Conservation (phyloP, 1,140 invertebrate genomes). For the Camponotus vicinus region DNA sequence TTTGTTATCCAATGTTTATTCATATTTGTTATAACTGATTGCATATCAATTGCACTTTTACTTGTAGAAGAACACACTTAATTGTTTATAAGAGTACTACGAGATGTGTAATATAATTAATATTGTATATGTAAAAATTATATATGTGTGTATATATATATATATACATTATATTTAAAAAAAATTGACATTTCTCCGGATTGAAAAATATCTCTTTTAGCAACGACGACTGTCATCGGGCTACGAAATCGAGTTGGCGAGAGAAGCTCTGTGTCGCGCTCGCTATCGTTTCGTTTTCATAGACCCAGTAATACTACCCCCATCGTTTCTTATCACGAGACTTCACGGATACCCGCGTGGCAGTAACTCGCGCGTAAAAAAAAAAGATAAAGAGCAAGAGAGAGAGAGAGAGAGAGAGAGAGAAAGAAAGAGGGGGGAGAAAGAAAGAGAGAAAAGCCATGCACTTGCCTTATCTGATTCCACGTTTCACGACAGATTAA, state of each 20-base stretch:
- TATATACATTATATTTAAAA: neutral
- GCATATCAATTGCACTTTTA: neutral
- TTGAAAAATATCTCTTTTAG: slow-evolving; percentile 8
- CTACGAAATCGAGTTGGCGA: neutral
- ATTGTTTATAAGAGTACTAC: neutral
- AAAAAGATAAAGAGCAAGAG: neutral
- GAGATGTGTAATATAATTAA: too few relatives aligned
- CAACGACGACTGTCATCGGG: neutral
- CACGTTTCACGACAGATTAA: slow-evolving; percentile 78
- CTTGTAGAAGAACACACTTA: too few relatives aligned
- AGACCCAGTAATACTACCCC: slow-evolving; percentile 44
- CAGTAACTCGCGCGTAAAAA: slow-evolving; percentile 50
- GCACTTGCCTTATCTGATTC: slow-evolving; percentile 78
- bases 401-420: neutral
- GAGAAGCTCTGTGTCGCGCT: slow-evolving; percentile 26
- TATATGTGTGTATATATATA: neutral
- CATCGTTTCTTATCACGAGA: slow-evolving; percentile 51
- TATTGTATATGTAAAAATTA: too few relatives aligned
- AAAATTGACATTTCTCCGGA: neutral
- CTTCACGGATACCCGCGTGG: slow-evolving; percentile 34
- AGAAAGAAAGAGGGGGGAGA: neutral
- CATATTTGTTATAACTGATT: neutral
- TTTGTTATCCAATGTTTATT: neutral
- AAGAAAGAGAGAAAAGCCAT: neutral
- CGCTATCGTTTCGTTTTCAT: slow-evolving; percentile 53